A percentile compares a stretch with the other conserved stretches of the same genome.
Conservation (phyloP, 37 sponge, comb jelly and placozoan genomes). For the Aplysina aerophoba region DNA sequence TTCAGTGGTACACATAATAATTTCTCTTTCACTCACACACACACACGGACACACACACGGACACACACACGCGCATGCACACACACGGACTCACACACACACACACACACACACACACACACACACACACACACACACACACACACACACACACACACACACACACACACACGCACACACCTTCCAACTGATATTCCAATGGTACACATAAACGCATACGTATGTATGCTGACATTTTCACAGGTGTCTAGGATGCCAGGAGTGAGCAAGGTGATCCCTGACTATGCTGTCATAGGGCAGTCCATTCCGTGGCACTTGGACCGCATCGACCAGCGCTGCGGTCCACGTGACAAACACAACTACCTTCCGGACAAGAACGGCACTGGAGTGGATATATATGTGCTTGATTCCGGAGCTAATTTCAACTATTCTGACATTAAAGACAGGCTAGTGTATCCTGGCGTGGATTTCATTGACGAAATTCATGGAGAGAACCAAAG, state of each 20-base stretch:
- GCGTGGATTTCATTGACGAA: conserved; percentile 14
- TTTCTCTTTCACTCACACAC: conserved; percentile 1
- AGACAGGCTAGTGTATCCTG: conserved; percentile 12
- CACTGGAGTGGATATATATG: conserved; percentile 74
- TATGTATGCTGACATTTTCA: background rate
- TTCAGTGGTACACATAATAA: no score
- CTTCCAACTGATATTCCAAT: background rate
- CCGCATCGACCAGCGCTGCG: conserved; percentile 60
- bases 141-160: background rate
- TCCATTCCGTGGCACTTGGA: conserved; percentile 66
- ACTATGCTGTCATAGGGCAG: conserved; percentile 15
- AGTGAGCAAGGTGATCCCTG: conserved; percentile 10
- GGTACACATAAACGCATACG: background rate
- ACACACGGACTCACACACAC: background rate
- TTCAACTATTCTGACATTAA: conserved; percentile 44
- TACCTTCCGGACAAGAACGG: conserved; percentile 66
- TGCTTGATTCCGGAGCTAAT: conserved; percentile 68
- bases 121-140: background rate
- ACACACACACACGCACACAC: conserved; percentile 11
- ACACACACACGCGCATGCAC: conserved; percentile 1
- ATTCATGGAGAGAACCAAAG: background rate
- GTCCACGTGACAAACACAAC: conserved; percentile 41
- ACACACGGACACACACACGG: conserved; percentile 16
- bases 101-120: conserved; percentile 2
- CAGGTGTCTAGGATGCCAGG: conserved; percentile 20